Base-by-base conservation (phyloP, 1,140 invertebrate genomes). In the Melitaea cinxia region DNA sequence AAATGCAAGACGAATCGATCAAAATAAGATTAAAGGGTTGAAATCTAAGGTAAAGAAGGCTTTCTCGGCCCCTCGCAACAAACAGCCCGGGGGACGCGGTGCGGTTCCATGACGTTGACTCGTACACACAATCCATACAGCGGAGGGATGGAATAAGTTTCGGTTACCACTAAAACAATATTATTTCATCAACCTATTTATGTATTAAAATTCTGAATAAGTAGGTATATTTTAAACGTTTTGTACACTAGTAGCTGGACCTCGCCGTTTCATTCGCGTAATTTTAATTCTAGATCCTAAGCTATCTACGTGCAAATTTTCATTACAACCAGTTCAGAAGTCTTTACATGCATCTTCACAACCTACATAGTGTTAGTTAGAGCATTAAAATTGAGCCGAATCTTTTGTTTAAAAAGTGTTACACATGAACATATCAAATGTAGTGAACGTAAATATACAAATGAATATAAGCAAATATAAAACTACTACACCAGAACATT, bases 31-130 rank as follows among this genome's bases (percentile, higher is more conserved):
- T 42, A 52, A 63, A 63, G 60, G 60, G 60, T 55, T 63, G 37
- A 54, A 52, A 54, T 55, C 52, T 52, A 63, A 52, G 42, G 52
- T 47, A 47, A 63, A 52, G 52, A 45, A 55, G 60, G 24, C 52
- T 63, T 52, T 55, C 52, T 42, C 52, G n/a, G 21, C 42, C 57
- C 60, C 50, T 55, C 21, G 45, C 28, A 63, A 37, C 6, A 63
- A 35, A 63, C 26, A 55, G 23, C 24, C 37, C 24, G 52, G 42
- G 50, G 60, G 60, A 35, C 52, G 24, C 7, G 26, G 17, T 30
- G 52, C 26, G 52, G 52, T 35, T 54, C 52, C 42, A 47, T 54
- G 52, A 30, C 26, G 52, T 30, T 23, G 42, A 12, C 21, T 47
- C 42, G 42, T 17, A 45, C 15, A 47, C 23, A 47, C 42, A 47